phyloP scores from a whole-genome alignment of 2,888 invertebrate species.

The Watsonalla cultraria region DNA sequence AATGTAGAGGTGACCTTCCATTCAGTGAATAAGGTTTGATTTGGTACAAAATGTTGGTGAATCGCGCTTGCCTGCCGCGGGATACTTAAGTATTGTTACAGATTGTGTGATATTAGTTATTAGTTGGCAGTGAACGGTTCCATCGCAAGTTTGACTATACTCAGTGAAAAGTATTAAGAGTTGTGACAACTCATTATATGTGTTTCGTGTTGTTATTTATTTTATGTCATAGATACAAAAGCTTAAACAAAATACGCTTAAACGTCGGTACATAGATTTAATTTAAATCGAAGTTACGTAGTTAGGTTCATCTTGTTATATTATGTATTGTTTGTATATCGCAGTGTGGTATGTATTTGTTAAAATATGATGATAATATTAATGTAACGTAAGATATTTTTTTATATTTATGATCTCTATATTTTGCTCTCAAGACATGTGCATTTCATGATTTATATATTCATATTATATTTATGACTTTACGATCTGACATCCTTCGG shows the following conservation, averaged over 20 bases:
- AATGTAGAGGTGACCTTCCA: slow-evolving; percentile 42
- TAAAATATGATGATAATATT: slow-evolving; percentile 26
- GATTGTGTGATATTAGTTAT: slow-evolving; percentile 71
- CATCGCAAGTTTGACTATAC: neutral
- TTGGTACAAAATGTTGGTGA: slow-evolving; percentile 30
- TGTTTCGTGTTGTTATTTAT: slow-evolving; percentile 31
- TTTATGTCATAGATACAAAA: slow-evolving; percentile 24
- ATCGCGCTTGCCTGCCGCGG: slow-evolving; percentile 22
- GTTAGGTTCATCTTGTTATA: slow-evolving; percentile 20
- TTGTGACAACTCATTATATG: slow-evolving; percentile 18
- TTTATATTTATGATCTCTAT: slow-evolving; percentile 48
- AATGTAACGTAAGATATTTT: slow-evolving; percentile 13
- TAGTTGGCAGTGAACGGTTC: slow-evolving; percentile 21
- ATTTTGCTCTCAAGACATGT: slow-evolving; percentile 37
- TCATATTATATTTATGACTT: slow-evolving; percentile 17
- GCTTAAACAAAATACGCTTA: slow-evolving; percentile 54
- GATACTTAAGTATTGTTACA: slow-evolving; percentile 29
- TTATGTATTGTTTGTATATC: slow-evolving; percentile 20
- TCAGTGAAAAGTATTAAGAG: slow-evolving; percentile 10
- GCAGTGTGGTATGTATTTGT: slow-evolving; percentile 6
- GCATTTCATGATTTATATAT: slow-evolving; percentile 30
- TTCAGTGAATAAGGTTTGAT: slow-evolving; percentile 27
- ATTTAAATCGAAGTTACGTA: slow-evolving; percentile 18
- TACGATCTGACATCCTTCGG: slow-evolving; percentile 12
- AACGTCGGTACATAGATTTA: slow-evolving; percentile 29